These are phyloP conservation scores for Murina feae DNA, from an alignment of 2,113 vertebrate species.

Conservation along the genomic window DNA sequence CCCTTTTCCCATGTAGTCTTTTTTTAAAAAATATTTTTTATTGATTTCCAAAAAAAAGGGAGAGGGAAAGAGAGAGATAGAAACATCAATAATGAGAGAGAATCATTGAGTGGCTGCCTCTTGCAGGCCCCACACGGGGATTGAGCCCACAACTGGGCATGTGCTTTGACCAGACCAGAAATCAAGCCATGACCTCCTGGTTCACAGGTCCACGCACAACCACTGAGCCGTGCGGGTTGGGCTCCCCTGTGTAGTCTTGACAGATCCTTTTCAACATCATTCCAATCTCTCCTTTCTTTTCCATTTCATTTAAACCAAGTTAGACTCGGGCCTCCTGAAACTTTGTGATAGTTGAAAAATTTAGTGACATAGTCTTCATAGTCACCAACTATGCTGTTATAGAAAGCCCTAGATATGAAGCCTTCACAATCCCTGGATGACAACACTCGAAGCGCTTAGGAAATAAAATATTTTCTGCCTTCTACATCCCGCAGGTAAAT, in stretches of 20 bases:
- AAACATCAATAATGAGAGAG: no score
- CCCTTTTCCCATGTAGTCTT: background rate
- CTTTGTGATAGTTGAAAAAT: constrained; percentile 93
- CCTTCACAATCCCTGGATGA: constrained; percentile 90
- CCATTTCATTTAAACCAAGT: background rate
- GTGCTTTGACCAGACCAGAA: no score
- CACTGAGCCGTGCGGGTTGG: no score
- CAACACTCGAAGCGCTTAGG: constrained; percentile 94
- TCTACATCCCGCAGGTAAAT: constrained; percentile 93
- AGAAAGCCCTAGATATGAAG: constrained; percentile 96
- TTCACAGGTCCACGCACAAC: no score
- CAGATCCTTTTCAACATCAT: background rate
- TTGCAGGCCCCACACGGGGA: no score
- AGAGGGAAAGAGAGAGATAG: no score
- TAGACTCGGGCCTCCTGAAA: constrained; percentile 54
- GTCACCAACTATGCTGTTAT: constrained; percentile 90
- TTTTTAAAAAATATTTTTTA: no score
- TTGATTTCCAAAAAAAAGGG: no score
- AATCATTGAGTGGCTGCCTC: no score
- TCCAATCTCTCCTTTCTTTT: background rate
- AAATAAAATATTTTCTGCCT: constrained; percentile 93
- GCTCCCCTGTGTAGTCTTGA: background rate
- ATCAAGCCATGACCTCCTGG: no score
- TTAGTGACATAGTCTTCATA: constrained; percentile 91
- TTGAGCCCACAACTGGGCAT: no score